Conservation (phyloP, 2,113 vertebrate genomes). For the Forbesichthys papilliferus region DNA sequence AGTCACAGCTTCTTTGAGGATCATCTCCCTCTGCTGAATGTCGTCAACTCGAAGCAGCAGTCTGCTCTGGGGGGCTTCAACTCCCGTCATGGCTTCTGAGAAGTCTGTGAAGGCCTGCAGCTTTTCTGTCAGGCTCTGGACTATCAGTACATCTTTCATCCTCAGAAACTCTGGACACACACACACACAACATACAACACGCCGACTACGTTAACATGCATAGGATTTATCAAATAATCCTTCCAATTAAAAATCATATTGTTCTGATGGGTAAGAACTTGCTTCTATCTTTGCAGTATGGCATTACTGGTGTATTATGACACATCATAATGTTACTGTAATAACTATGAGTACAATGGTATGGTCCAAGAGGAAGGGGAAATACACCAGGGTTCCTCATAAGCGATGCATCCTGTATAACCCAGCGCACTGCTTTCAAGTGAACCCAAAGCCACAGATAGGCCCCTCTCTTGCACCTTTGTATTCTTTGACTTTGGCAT, state of each 20-base stretch:
- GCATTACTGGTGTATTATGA: too few relatives aligned
- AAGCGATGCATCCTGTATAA: neutral
- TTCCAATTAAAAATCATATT: neutral
- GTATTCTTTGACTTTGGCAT: slow-evolving; percentile 73
- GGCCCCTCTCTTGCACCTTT: slow-evolving; percentile 76
- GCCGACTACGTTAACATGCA: neutral
- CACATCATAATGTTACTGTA: too few relatives aligned
- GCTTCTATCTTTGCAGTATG: too few relatives aligned
- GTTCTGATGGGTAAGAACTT: too few relatives aligned
- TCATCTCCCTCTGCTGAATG: slow-evolving; percentile 79
- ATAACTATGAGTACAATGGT: neutral
- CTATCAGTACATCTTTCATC: slow-evolving; percentile 79
- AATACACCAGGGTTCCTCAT: neutral
- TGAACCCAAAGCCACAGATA: neutral
- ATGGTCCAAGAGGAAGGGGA: neutral
- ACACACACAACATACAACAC: neutral
- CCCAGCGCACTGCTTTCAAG: neutral
- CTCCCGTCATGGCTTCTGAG: slow-evolving; percentile 67
- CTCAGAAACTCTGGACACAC: slow-evolving; percentile 77
- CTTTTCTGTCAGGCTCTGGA: slow-evolving; percentile 82
- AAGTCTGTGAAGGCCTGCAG: slow-evolving; percentile 83
- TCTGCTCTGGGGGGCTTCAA: slow-evolving; percentile 56
- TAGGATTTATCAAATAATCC: neutral
- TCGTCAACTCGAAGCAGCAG: slow-evolving; percentile 80
- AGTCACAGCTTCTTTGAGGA: slow-evolving; percentile 79